phyloP scores from a whole-genome alignment of 2,113 vertebrate species.

The Ctenodactylus gundi region DNA sequence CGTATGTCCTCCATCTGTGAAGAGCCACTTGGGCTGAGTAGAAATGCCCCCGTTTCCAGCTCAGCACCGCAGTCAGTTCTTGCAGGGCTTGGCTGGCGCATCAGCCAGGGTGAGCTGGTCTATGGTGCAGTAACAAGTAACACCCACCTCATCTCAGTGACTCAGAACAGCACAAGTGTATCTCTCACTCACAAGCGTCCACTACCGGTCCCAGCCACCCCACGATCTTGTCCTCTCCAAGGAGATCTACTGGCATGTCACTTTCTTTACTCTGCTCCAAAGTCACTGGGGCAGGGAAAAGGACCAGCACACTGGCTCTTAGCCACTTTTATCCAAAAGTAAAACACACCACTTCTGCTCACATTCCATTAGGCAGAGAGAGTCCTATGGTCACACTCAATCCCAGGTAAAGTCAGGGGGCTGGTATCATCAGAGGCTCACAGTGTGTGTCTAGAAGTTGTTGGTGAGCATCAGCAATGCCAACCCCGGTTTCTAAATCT shows the following conservation, averaged over 20 bases:
- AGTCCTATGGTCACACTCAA: not conserved
- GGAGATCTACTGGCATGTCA: not conserved
- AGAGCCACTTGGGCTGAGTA: not conserved
- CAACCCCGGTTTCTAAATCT: not conserved
- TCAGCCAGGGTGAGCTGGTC: not conserved
- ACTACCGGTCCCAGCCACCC: not conserved
- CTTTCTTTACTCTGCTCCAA: not conserved
- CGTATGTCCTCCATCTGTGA: not conserved
- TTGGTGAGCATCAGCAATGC: not conserved
- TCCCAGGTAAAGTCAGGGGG: not conserved
- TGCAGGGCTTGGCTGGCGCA: not conserved
- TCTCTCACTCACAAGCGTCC: not conserved
- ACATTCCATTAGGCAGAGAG: not conserved
- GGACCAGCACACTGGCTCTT: not conserved
- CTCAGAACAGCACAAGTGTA: not conserved
- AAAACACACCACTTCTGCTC: not conserved
- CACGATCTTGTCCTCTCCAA: not conserved
- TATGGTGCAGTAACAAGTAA: not conserved
- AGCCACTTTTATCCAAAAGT: not conserved
- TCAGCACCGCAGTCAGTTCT: not conserved
- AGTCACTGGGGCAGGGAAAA: not conserved
- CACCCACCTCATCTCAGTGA: not conserved
- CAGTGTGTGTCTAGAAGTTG: not conserved
- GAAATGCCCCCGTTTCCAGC: not conserved
- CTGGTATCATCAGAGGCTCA: not conserved